Conservation (phyloP, 2,797 vertebrate species). For the Nannoperca australis region DNA sequence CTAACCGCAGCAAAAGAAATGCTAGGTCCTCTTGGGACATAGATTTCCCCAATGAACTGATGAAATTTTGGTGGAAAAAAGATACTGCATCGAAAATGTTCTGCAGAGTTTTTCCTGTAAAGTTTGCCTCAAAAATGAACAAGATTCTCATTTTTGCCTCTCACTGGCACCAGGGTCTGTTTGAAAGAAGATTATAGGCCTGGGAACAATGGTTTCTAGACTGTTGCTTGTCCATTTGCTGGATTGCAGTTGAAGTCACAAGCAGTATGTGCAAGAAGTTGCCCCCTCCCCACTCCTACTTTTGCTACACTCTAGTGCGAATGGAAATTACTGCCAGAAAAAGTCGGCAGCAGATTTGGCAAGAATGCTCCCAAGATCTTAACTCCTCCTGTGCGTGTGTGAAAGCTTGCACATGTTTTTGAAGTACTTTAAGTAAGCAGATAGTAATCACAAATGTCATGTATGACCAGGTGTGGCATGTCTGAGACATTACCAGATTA, state of each 20-base stretch:
- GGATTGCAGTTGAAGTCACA: constrained; percentile 39
- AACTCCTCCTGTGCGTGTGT: constrained; percentile 62
- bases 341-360: constrained; percentile 69
- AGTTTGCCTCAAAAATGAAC: constrained; percentile 5
- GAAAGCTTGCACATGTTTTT: constrained; percentile 51
- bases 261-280: constrained; percentile 48
- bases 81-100: constrained; percentile 32
- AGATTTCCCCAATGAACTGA: constrained; percentile 59
- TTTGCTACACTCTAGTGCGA: constrained; percentile 51
- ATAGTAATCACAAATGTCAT: constrained; percentile 69
- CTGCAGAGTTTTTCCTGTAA: constrained; percentile 11
- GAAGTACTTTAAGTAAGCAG: constrained; percentile 65
- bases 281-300: constrained; percentile 12
- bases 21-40: constrained; percentile 33
- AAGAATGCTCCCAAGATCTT: constrained; percentile 78
- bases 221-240: constrained; percentile 21
- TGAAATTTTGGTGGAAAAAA: constrained; percentile 56
- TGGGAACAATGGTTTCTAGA: constrained; percentile 19
- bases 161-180: not conserved
- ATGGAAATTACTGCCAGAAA: constrained; percentile 68
- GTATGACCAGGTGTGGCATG: constrained; percentile 66
- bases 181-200: not conserved
- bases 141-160: constrained; percentile 22
- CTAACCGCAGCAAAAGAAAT: constrained; percentile 55
- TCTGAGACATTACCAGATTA: constrained; percentile 50